phyloP scores from a whole-genome alignment of 2,797 vertebrate genomes.

The Acipenser oxyrinchus region DNA sequence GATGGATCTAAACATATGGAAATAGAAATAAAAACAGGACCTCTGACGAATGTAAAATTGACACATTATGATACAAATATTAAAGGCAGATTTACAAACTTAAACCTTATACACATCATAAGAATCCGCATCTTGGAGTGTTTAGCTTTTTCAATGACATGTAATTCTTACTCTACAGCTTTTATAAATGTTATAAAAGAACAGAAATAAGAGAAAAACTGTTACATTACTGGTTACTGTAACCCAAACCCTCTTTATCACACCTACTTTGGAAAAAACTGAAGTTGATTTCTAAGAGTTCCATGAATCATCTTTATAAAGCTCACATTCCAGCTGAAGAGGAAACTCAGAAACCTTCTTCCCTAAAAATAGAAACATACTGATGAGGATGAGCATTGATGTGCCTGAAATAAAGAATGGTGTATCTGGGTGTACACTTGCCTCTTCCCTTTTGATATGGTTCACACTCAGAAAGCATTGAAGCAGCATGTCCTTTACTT shows the following conservation, averaged over 20 bases:
- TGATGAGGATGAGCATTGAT: conserved; percentile 14
- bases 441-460: conserved; percentile 77
- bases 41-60: neutral
- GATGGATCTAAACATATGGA: conserved; percentile 49
- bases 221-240: no score
- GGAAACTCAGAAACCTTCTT: conserved; percentile 84
- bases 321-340: conserved; percentile 79
- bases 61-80: neutral
- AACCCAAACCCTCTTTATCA: neutral
- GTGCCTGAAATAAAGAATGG: neutral
- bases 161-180: no score
- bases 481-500: conserved; percentile 72
- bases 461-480: conserved; percentile 68
- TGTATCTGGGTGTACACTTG: conserved; percentile 39
- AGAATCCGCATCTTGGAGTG: no score
- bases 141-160: no score
- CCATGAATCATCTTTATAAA: conserved; percentile 87
- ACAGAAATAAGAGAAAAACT: no score
- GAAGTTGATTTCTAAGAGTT: conserved; percentile 89
- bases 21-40: neutral
- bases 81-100: neutral
- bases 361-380: conserved; percentile 54
- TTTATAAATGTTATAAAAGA: no score
- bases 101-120: neutral
- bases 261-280: conserved; percentile 76